phyloP scores from a whole-genome alignment of 1,140 invertebrate genomes.

The Zophobas morio region DNA sequence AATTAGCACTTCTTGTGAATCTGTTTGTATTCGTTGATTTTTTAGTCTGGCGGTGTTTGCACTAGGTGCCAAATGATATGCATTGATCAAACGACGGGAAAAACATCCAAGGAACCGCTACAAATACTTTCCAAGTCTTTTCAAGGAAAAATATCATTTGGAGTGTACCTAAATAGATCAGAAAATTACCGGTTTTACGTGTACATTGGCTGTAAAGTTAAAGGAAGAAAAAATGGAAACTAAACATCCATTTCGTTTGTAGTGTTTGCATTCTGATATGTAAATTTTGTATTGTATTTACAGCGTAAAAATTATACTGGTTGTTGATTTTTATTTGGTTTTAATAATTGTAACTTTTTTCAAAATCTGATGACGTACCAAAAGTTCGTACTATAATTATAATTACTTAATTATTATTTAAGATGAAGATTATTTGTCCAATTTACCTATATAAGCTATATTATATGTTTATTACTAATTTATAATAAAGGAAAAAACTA shows the following conservation, averaged over 20 bases:
- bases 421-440: no score
- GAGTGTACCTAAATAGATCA: conserved; percentile 74
- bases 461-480: no score
- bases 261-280: background rate
- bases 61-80: conserved; percentile 95
- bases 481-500: no score
- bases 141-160: conserved; percentile 83
- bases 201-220: background rate
- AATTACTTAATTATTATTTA: no score
- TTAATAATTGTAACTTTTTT: no score
- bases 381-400: no score
- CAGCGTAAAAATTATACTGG: no score
- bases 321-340: no score
- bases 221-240: background rate
- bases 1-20: conserved; percentile 42
- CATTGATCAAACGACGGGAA: conserved; percentile 87
- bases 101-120: conserved; percentile 88
- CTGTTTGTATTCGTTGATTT: conserved; percentile 21
- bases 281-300: no score
- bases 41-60: conserved; percentile 82
- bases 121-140: conserved; percentile 82
- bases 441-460: no score
- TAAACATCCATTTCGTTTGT: background rate
- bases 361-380: no score
- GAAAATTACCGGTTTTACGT: background rate